These are phyloP conservation scores for Blomia tropicalis DNA, from an alignment of 2,888 invertebrate genomes.

Conservation along the genomic window DNA sequence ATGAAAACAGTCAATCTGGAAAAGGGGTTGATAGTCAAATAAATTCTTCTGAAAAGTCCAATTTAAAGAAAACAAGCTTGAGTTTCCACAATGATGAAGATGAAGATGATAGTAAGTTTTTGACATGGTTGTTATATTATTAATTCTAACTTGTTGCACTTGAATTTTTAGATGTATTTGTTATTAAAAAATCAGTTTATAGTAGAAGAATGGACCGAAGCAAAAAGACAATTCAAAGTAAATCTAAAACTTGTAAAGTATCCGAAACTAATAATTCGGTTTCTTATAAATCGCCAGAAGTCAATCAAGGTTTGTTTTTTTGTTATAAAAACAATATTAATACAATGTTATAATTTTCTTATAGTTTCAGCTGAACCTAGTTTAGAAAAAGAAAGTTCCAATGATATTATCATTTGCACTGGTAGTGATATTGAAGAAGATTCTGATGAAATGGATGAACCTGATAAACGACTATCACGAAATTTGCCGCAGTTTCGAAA, in stretches of 20 bases:
- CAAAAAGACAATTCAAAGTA: conserved; percentile 36
- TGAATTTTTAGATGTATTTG: conserved; percentile 55
- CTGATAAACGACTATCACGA: not conserved
- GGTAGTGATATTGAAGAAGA: conserved; percentile 14
- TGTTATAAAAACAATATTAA: not conserved
- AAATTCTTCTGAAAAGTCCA: not conserved
- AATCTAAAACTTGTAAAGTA: conserved; percentile 4
- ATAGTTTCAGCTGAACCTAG: not conserved
- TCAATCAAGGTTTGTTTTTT: not conserved
- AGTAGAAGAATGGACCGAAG: conserved; percentile 47
- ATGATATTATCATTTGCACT: conserved; percentile 10
- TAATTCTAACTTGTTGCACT: too few species aligned
- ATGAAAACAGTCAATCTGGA: not conserved
- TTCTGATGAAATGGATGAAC: conserved; percentile 2
- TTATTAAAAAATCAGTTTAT: conserved; percentile 86
- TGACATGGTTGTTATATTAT: too few species aligned
- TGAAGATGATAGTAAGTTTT: conserved; percentile 32
- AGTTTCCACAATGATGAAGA: conserved; percentile 50
- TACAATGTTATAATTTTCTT: not conserved
- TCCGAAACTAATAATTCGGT: conserved; percentile 36
- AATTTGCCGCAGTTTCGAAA: conserved; percentile 15
- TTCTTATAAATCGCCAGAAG: conserved; percentile 21
- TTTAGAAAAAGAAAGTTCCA: not conserved
- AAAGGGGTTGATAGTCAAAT: not conserved
- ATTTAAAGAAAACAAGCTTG: conserved; percentile 35